Evolutionary conservation across 2,797 vertebrate genomes (phyloP), one percentile per base, ranked within the genome.

Genomic region (Mionectes olivaceus): DNA sequence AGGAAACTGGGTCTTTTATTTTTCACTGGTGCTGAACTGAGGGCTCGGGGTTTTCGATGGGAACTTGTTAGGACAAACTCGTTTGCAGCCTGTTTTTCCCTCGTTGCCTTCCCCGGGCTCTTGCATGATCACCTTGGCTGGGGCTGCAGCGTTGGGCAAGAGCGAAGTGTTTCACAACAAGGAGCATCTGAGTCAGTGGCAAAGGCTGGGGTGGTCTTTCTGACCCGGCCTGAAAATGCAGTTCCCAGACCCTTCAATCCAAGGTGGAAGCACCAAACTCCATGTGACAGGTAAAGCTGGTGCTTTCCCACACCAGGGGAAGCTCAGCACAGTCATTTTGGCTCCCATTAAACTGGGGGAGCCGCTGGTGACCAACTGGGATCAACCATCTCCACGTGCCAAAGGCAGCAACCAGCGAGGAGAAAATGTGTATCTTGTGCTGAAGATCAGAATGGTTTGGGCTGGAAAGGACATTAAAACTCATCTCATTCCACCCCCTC

Each of bases 171-270:
- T 92, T 86, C 65, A 67, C 44, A 59, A 30, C 9, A 19, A 70
- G 63, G 49, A 63, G 10, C 57, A 59, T 30, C 74, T 50, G 49
- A 90, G 65, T 59, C 77, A 70, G 24, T 32, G 41, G 75, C 52
- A 94, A 84, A 89, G 44, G 53, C 53, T 50, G 56, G 81, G 61
- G 39, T 86, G 64, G 32, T 69, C 35, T 89, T 80, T 61, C 71
- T 80, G 50, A 60, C 73, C 74, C 39, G 55, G 35, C 71, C 67
- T 85, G 79, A 68, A 85, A 93, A 52, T 28, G 63, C 60, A 79
- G 44, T 32, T 83, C 59, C 41, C 30, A 7, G 14, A 9, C 81
- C 61, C 53, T 67, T 63, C 37, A 25, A 56, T 49, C 56, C 65
- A 30, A 39, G 68, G 39, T 6, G 32, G 57, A 27, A 37, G 23